Conservation (phyloP, 2,113 vertebrate species). For the Erythrocercus mccallii region DNA sequence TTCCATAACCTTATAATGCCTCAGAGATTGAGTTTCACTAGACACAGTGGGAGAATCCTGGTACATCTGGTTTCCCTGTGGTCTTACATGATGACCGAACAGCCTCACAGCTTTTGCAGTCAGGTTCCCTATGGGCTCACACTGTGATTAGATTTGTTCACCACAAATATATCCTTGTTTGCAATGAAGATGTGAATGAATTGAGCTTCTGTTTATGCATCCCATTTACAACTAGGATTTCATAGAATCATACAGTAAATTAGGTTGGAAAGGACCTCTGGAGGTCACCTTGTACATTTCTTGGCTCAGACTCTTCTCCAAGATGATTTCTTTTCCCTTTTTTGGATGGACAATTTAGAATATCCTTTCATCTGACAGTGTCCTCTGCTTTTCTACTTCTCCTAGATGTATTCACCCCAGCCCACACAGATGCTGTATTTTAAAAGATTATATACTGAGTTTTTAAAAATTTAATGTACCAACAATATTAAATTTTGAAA, state of each 20-base stretch:
- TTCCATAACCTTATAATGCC: conserved; percentile 57
- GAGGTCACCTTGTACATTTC: conserved; percentile 15
- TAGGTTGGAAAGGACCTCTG: conserved; percentile 47
- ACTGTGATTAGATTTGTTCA: conserved; percentile 67
- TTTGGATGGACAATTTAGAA: not conserved
- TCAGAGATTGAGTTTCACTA: conserved; percentile 49
- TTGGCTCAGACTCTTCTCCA: not conserved
- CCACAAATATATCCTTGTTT: conserved; percentile 58
- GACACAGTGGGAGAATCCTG: conserved; percentile 58
- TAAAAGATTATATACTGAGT: not conserved
- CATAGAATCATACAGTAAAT: conserved; percentile 53
- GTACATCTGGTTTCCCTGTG: conserved; percentile 69
- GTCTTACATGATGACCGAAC: conserved; percentile 67
- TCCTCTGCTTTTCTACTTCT: not conserved
- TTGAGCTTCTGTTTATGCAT: conserved; percentile 31
- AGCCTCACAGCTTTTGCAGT: conserved; percentile 59
- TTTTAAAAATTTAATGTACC: not conserved
- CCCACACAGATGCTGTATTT: not conserved
- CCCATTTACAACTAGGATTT: conserved; percentile 29
- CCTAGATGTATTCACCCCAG: not conserved
- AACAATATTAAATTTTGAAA: not conserved
- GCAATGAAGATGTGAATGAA: not conserved
- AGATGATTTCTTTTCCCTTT: not conserved
- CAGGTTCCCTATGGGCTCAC: conserved; percentile 56
- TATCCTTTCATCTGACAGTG: not conserved